Percentiles rank a stretch among this genome's conserved stretches.
Evolutionary conservation across 2,888 invertebrate genomes (phyloP).

Genomic region (Ectemnius lituratus): DNA sequence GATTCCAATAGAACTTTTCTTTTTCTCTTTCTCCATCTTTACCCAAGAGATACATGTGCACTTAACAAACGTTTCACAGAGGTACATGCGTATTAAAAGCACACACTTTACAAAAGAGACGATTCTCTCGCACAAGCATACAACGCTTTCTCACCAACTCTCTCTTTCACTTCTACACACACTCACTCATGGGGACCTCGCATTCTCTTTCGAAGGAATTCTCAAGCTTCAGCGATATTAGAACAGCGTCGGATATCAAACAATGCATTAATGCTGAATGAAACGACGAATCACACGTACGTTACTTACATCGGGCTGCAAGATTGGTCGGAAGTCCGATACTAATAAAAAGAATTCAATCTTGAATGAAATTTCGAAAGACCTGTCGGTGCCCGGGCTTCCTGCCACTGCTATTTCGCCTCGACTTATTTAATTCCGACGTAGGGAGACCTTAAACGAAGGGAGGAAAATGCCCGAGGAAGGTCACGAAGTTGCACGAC

Average conservation of each 20-base stretch:
- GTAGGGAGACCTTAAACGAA: neutral
- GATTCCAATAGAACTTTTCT: slow-evolving; percentile 20
- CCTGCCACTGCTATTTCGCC: too few relatives aligned
- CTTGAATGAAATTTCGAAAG: neutral
- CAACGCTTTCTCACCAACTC: neutral
- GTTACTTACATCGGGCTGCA: too few relatives aligned
- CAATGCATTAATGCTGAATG: neutral
- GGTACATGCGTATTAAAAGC: slow-evolving; percentile 56
- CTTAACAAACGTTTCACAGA: slow-evolving; percentile 37
- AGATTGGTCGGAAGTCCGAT: neutral
- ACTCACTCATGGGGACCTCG: neutral
- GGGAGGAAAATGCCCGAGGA: neutral
- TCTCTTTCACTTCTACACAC: neutral
- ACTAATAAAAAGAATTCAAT: slow-evolving; percentile 14
- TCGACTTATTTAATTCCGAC: too few relatives aligned
- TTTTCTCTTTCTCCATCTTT: slow-evolving; percentile 27
- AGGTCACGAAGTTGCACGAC: neutral
- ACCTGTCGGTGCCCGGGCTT: too few relatives aligned
- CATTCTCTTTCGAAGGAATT: neutral
- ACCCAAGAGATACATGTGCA: slow-evolving; percentile 33
- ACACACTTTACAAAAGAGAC: slow-evolving; percentile 48
- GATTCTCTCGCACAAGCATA: slow-evolving; percentile 15
- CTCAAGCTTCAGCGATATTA: neutral
- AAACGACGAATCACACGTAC: too few relatives aligned
- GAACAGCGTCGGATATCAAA: neutral